phyloP scores from a whole-genome alignment of 2,113 vertebrate genomes.

The Glaucidium brasilianum region DNA sequence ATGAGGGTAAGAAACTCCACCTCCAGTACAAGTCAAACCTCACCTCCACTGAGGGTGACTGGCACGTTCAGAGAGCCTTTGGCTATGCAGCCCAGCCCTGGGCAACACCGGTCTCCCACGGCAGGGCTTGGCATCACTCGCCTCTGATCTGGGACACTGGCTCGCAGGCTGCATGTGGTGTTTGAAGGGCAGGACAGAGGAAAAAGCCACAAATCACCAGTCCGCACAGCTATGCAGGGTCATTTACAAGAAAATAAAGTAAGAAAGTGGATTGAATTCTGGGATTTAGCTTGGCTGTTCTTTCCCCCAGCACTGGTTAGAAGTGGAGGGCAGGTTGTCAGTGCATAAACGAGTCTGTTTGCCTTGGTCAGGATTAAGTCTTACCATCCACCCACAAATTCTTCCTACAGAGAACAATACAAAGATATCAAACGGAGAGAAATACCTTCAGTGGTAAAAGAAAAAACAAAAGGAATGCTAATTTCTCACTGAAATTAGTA shows the following conservation, averaged over 20 bases:
- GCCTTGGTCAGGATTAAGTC: not conserved
- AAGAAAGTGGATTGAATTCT: not conserved
- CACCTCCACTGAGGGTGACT: not conserved
- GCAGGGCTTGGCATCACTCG: not conserved
- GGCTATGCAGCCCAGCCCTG: not conserved
- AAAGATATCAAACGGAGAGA: not conserved
- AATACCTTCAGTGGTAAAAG: not conserved
- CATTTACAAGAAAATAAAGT: not conserved
- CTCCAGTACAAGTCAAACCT: not conserved
- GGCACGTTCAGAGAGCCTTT: not conserved
- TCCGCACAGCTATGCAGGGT: not conserved
- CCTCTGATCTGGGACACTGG: not conserved
- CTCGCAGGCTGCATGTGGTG: rapidly evolving
- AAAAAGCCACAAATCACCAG: not conserved
- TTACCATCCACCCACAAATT: not conserved
- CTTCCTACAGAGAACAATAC: not conserved
- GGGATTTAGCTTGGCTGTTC: not conserved
- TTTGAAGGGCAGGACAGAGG: not conserved
- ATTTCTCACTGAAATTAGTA: not conserved
- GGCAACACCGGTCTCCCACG: not conserved
- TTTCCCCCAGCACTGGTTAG: not conserved
- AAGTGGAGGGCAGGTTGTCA: not conserved
- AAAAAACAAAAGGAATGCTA: not conserved
- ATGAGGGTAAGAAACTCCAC: not conserved
- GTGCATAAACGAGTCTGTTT: not conserved